phyloP scores from a whole-genome alignment of 2,113 vertebrate genomes.

The Phyllostomus discolor region DNA sequence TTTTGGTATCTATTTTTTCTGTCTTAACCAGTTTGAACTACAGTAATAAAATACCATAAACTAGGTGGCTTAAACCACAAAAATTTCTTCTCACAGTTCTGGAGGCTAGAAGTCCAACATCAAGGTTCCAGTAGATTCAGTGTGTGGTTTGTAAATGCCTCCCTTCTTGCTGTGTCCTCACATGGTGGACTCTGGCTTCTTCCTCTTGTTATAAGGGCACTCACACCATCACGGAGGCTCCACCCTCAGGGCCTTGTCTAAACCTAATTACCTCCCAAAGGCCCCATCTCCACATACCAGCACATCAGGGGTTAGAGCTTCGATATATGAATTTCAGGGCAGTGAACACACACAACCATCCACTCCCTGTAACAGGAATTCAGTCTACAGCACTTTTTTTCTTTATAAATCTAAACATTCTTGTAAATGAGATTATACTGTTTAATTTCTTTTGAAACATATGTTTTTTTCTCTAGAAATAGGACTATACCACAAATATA shows the following conservation, averaged over 20 bases:
- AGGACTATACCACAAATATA: background rate
- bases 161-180: background rate
- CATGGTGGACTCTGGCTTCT: background rate
- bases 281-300: background rate
- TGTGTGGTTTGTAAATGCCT: background rate
- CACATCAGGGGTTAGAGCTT: background rate
- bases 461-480: background rate
- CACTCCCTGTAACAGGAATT: background rate
- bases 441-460: background rate
- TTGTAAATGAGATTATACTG: background rate
- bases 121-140: background rate
- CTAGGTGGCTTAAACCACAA: background rate
- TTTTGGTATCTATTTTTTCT: background rate
- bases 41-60: background rate
- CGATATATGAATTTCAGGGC: background rate
- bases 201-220: background rate
- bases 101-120: background rate
- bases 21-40: background rate
- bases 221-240: background rate
- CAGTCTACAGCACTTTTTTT: background rate
- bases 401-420: background rate
- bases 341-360: background rate
- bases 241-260: background rate
- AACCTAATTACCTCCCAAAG: background rate
- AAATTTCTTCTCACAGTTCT: background rate